Evolutionary conservation across 1,140 invertebrate genomes (phyloP).

Genomic region (Trichonephila clavipes): DNA sequence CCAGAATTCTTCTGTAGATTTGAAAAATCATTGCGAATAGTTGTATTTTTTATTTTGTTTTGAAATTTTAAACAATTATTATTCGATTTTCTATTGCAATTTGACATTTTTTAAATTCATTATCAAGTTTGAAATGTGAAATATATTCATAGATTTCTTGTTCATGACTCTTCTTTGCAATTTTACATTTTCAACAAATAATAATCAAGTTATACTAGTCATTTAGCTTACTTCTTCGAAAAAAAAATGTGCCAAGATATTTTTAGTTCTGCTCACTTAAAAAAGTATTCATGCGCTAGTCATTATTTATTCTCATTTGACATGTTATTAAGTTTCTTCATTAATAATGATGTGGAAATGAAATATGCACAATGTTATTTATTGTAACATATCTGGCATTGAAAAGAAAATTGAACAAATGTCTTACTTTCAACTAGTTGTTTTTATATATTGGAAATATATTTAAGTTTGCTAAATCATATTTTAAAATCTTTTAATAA

Average conservation of each 20-base stretch:
- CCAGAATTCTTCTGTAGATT: too few relatives aligned
- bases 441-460: background rate
- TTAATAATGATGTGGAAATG: background rate
- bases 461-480: background rate
- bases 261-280: background rate
- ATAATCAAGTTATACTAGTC: background rate
- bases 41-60: too few relatives aligned
- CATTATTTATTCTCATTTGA: background rate
- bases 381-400: background rate
- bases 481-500: constrained; percentile 4
- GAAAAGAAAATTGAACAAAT: background rate
- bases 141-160: background rate
- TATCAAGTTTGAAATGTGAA: background rate
- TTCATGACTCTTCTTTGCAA: background rate
- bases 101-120: too few relatives aligned
- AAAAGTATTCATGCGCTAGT: background rate
- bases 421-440: background rate
- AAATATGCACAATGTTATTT: background rate
- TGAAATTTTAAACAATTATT: too few relatives aligned
- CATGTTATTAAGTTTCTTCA: background rate
- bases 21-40: too few relatives aligned
- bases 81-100: too few relatives aligned
- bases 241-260: background rate
- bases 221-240: too few relatives aligned
- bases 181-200: background rate